phyloP scores from a whole-genome alignment of 2,797 vertebrate species.

The Helicolenus hilgendorfi region DNA sequence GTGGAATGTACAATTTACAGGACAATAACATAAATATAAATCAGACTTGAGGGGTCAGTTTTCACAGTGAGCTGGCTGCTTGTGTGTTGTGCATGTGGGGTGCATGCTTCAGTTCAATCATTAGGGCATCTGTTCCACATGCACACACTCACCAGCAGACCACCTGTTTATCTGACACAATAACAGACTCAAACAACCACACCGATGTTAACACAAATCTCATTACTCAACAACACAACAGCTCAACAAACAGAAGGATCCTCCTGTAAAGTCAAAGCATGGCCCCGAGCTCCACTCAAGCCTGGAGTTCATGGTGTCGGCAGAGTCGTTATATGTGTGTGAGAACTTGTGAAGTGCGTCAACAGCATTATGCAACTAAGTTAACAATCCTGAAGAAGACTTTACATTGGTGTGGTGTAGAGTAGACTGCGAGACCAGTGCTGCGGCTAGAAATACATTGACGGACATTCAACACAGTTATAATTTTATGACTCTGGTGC shows the following conservation, averaged over 20 bases:
- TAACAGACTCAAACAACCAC: neutral
- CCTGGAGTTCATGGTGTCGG: neutral
- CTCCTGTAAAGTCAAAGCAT: neutral
- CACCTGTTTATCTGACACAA: constrained; percentile 20
- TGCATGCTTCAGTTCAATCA: constrained; percentile 16
- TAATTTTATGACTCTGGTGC: neutral
- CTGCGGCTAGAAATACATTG: neutral
- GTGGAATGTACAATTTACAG: constrained; percentile 11
- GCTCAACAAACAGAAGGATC: neutral
- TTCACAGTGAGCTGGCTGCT: neutral
- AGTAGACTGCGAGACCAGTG: neutral
- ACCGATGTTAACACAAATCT: neutral
- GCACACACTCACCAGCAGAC: neutral
- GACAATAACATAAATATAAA: neutral
- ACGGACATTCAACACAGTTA: neutral
- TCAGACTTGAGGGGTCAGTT: neutral
- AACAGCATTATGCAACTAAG: neutral
- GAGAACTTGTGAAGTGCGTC: neutral
- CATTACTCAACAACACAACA: neutral
- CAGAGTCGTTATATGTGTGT: neutral
- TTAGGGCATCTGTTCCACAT: constrained; percentile 23
- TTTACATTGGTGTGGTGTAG: neutral
- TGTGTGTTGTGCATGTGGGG: neutral
- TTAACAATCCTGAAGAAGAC: neutral
- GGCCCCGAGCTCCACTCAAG: neutral